Base-by-base conservation (phyloP, 92 coral and sea anemone genomes). In the Parazoanthus swiftii region DNA sequence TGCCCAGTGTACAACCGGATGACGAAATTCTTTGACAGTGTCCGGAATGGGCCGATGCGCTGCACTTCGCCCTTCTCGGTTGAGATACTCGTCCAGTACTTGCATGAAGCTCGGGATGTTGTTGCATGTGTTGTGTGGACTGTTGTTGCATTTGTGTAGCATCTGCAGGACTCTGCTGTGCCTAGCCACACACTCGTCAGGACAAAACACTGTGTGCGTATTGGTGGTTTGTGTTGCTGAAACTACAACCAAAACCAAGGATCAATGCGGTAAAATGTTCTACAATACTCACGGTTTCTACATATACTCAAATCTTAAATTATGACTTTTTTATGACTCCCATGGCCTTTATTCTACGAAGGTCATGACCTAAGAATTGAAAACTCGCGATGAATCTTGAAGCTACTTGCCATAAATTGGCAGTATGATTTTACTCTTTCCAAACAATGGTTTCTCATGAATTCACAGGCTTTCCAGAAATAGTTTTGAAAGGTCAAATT, bases 1-100 rank as follows among this genome's bases (percentile, higher is more conserved):
- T 16, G 67, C 87, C 87, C 87, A 84, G 75, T 84, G 87, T 14
- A 84, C 79, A 29, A 84, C 16, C 8, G 87, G 87, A 50, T 84
- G 87, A 18, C 87, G 87, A 56, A 84, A 84, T 21, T 84, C 79
- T 46, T 50, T 71, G 8, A 84, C 68, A 37, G 56, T 46, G 44
- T 84, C 87, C 20, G 87, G 79, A 43, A 84, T 84, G 5, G 79
- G 78, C 15, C 67, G 87, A 50, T 70, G 50, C 13, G 66, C 79
- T 26, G 59, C 87, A 84, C 87, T 50, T 70, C 46, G 58, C 29
- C 87, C 87, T 33, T 84, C 87, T 71, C 54, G 33, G 6, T 23
- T 46, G 48, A 84, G 79, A 72, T 84, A 84, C 68, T 84, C 79
- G 23, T 84, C 87, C 14, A 84, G 78, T 25, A 33, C 65, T 84